Conservation (phyloP, 2,797 vertebrate species). For the Aythya fuligula region DNA sequence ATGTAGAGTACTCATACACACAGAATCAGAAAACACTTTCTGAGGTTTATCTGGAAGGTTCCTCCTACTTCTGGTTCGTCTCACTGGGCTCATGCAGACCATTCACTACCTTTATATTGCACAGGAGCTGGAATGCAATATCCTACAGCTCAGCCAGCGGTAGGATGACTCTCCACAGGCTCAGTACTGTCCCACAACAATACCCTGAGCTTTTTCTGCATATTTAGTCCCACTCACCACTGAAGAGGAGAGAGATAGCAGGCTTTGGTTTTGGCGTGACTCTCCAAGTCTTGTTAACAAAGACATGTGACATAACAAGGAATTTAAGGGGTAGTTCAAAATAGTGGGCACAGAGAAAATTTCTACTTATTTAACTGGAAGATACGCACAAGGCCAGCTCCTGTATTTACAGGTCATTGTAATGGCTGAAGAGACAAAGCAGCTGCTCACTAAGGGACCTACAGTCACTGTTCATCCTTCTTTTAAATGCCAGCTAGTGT, state of each 20-base stretch:
- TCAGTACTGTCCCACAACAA: not conserved
- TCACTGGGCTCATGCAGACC: not conserved
- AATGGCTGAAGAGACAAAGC: not conserved
- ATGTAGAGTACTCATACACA: not conserved
- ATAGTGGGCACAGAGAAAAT: not conserved
- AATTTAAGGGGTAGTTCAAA: not conserved
- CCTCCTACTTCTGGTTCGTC: not conserved
- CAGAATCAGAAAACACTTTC: not conserved
- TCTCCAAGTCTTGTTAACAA: not conserved
- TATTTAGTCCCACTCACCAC: not conserved
- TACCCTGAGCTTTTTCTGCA: not conserved
- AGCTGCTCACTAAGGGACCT: not conserved
- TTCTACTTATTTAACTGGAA: not conserved
- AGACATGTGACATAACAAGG: not conserved
- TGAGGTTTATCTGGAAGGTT: not conserved
- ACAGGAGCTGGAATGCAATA: not conserved
- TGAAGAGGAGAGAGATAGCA: not conserved
- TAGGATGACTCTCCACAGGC: not conserved
- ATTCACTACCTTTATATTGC: not conserved
- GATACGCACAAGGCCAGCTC: rapidly evolving
- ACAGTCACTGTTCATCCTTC: not conserved
- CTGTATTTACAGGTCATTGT: not conserved
- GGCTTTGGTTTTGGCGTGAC: not conserved
- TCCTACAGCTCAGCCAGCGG: not conserved
- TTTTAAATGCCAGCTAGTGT: not conserved